These are phyloP conservation scores for Hippopotamus amphibius DNA, from an alignment of 2,113 vertebrate genomes.

Conservation along the genomic window DNA sequence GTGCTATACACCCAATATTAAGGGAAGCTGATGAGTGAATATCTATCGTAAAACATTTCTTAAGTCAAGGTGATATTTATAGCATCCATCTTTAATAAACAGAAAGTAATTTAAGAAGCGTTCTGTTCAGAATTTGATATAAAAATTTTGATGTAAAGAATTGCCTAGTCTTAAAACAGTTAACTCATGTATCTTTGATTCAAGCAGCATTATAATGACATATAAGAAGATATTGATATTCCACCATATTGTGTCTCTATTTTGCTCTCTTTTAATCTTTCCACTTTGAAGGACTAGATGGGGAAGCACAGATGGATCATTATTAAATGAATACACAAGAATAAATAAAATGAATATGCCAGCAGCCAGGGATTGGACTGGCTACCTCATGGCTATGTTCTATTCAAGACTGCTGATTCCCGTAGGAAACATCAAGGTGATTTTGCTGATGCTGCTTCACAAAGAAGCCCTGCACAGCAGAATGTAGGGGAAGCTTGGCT, in stretches of 20 bases:
- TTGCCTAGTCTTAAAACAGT: neutral
- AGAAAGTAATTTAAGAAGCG: neutral
- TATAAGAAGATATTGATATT: neutral
- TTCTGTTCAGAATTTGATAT: constrained; percentile 20
- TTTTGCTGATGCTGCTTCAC: neutral
- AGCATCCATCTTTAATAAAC: neutral
- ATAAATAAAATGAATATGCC: neutral
- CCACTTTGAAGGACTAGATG: neutral
- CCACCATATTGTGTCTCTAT: neutral
- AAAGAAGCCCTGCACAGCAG: neutral
- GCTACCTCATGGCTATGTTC: neutral
- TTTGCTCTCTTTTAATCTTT: neutral
- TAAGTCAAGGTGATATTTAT: neutral
- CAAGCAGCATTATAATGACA: neutral
- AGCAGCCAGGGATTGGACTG: neutral
- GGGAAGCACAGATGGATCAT: neutral
- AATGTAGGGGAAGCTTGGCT: neutral
- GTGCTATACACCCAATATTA: neutral
- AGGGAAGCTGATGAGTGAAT: neutral
- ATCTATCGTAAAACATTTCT: neutral
- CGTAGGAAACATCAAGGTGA: neutral
- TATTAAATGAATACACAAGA: neutral
- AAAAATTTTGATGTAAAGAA: neutral
- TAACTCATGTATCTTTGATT: neutral
- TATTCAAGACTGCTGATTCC: neutral